Evolutionary conservation across 2,113 vertebrate genomes (phyloP).

Genomic region (Nannospalax galili): DNA sequence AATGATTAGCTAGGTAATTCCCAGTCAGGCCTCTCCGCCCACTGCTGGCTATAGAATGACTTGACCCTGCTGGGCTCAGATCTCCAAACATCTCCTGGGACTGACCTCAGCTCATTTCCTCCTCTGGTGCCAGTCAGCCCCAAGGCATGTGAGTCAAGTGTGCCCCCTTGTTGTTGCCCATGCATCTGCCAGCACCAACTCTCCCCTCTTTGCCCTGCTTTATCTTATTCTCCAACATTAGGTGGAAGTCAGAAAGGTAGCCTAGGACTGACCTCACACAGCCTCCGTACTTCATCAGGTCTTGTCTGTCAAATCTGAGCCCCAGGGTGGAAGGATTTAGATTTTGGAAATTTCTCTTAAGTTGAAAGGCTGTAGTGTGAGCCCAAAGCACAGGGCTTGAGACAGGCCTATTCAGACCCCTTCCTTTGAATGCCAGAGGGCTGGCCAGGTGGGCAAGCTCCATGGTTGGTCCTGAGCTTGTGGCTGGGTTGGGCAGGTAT

Average conservation of each 20-base stretch:
- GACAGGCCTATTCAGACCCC: neutral
- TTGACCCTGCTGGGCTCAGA: neutral
- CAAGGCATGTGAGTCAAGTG: neutral
- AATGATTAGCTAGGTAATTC: constrained; percentile 51
- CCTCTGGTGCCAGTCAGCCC: too few relatives aligned
- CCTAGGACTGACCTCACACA: neutral
- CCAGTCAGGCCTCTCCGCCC: neutral
- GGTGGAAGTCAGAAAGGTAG: neutral
- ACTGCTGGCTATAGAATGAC: neutral
- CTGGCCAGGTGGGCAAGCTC: neutral
- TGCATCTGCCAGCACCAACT: neutral
- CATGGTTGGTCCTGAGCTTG: neutral
- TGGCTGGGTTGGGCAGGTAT: neutral
- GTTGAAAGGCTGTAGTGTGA: neutral
- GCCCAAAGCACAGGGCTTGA: neutral
- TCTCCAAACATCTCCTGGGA: neutral
- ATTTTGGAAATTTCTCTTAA: neutral
- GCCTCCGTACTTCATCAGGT: neutral
- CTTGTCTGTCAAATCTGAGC: neutral
- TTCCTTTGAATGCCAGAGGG: neutral
- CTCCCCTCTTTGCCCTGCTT: neutral
- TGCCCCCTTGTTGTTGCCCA: constrained; percentile 47
- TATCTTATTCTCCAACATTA: neutral
- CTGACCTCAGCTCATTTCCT: constrained; percentile 20
- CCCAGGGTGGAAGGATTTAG: neutral